Base-by-base conservation (phyloP, 2,113 vertebrate species). In the Plectropomus leopardus region DNA sequence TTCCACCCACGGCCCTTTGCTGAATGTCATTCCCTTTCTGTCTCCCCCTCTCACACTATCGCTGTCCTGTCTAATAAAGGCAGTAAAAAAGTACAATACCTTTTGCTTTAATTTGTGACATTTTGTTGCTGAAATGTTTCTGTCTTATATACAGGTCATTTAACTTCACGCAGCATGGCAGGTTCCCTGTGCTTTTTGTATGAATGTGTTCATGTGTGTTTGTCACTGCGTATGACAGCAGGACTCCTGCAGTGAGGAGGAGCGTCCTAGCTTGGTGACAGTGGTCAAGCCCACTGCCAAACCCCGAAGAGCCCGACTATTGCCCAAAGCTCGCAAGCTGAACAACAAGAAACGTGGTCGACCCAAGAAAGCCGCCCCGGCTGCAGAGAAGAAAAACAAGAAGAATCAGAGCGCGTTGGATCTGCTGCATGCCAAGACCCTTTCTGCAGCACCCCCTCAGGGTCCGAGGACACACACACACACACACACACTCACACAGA, bases 201-300 rank as follows among this genome's bases (percentile, higher is more conserved):
- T 69, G 36, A 65, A 23, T 60, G 6, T 15, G 3, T 64, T 3
- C 58, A 26, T 57, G 9, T 69, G 8, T 58, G 19, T 64, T 21
- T 55, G 34, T 66, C 2, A 9, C 0, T 61, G 14, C 7, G 4
- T 59, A 36, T 81, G 54, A 17, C 86, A 85, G 82, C 93, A 95
- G 97, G 98, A 99, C 86, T 98, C 96, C 53, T 96, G 96, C 90
- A 96, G 96, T 67, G 98, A 98, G 90, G 98, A 99, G 23, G 97
- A 98, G 71, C 96, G 93, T 59, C 91, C 86, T 0, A 95, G 93
- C 28, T 78, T 95, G 48, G 86, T 96, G 28, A 19, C 96, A 32
- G 88, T 92, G 71, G 84, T 96, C 76, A 99, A 99, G 84, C 92
- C 96, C 14, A 93, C 97, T 8, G 96, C 98, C 79, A 99, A 98